Conservation (phyloP, 2,797 vertebrate species). For the Sebastes oblongus region DNA sequence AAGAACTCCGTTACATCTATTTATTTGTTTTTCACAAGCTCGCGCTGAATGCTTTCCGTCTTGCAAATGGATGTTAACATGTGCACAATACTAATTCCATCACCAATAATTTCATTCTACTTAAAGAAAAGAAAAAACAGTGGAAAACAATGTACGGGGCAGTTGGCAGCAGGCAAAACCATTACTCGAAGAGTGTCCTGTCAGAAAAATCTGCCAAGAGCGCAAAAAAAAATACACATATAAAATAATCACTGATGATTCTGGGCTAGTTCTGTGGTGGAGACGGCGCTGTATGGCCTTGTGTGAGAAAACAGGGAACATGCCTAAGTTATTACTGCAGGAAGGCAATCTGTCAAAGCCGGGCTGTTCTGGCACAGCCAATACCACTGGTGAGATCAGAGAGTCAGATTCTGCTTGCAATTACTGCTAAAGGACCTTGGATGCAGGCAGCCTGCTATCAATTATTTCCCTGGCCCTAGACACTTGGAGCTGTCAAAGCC, state of each 20-base stretch:
- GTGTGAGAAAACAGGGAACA: slow-evolving; percentile 92
- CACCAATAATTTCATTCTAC: slow-evolving; percentile 34
- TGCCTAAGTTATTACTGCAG: slow-evolving; percentile 99
- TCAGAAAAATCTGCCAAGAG: slow-evolving; percentile 81
- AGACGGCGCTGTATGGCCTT: slow-evolving; percentile 88
- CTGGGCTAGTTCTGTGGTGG: slow-evolving; percentile 87
- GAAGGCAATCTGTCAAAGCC: slow-evolving; percentile 99
- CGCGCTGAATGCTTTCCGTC: slow-evolving; percentile 17
- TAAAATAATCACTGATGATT: slow-evolving; percentile 88
- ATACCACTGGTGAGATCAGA: slow-evolving; percentile 99
- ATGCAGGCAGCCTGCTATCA: slow-evolving; percentile 98
- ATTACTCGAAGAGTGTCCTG: slow-evolving; percentile 89
- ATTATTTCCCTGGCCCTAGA: slow-evolving; percentile 98
- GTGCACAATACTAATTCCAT: slow-evolving; percentile 26
- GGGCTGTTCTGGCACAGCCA: slow-evolving; percentile 95
- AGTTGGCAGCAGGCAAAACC: slow-evolving; percentile 86
- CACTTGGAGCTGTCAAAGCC: slow-evolving; percentile 97
- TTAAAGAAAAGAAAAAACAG: slow-evolving; percentile 24
- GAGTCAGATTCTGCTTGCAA: slow-evolving; percentile 99
- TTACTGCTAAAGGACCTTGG: slow-evolving; percentile 99
- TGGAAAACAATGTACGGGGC: slow-evolving; percentile 73
- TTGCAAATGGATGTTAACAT: slow-evolving; percentile 36
- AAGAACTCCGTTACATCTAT: slow-evolving; percentile 20
- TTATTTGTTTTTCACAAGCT: slow-evolving; percentile 48
- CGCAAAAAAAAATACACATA: slow-evolving; percentile 78